Evolutionary conservation across 2,113 vertebrate genomes (phyloP), one percentile per base, ranked within the genome.

Genomic region (Sander lucioperca): DNA sequence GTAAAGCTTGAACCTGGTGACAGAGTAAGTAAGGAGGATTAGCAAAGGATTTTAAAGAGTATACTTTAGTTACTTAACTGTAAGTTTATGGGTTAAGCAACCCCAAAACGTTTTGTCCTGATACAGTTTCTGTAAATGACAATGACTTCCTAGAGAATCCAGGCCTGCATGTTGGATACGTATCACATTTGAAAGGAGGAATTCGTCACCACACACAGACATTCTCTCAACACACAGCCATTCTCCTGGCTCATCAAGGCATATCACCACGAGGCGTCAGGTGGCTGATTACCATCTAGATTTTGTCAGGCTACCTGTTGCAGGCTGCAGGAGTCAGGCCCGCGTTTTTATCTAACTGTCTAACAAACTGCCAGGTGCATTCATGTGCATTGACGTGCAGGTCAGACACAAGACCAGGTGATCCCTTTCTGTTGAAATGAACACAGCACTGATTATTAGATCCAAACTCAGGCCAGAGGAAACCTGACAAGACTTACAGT

Each of bases 281-380:
- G 68, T 75, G 59, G 64, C 71, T 56, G 75, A 90, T 88, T 65
- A 77, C 48, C 65, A 91, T 87, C 88, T 80, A 56, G 75, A 82
- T 78, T 72, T 77, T 88, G 80, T 88, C 75, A 63, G 71, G 39
- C 65, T 85, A 85, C 79, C 77, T 90, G 74, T 69, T 12, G 77
- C 45, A 39, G 21, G 50, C 66, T 70, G 33, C 50, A 16, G 16
- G 63, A 71, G 63, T 59, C 11, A 9, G 1, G 33, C 27, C n/a
- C 53, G 19, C 4, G 64, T 71, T 77, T 82, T 74, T 71, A 66
- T 80, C 61, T 48, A 58, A 67, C 25, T 79, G 76, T 82, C 14
- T 65, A 54, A 85, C 57, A 57, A 72, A 71, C 61, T 72, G 27
- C 59, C 51, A 36, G 75, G 61, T 16, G 27, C 77, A 87, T 90